A percentile compares a stretch with the other conserved stretches of the same genome.
Conservation (phyloP, 2,113 vertebrate species). For the Lucifuga dentata region DNA sequence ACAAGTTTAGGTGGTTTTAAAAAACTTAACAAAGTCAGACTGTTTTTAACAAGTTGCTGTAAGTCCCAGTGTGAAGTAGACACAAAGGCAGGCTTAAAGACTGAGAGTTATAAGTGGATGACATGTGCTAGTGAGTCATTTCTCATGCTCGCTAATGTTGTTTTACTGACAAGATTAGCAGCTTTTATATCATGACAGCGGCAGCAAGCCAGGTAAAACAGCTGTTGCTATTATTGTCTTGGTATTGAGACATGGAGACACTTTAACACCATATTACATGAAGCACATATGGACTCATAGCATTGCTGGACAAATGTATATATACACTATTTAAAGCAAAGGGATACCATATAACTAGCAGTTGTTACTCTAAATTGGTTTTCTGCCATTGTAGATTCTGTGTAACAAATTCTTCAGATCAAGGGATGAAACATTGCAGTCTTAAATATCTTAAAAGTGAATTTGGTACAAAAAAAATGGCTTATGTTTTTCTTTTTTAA, state of each 20-base stretch:
- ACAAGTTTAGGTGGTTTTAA: slow-evolving; percentile 22
- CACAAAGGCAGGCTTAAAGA: slow-evolving; percentile 49
- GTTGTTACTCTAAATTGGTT: slow-evolving; percentile 12
- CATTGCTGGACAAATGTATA: slow-evolving; percentile 41
- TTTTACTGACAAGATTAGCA: slow-evolving; percentile 81
- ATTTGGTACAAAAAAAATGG: slow-evolving; percentile 27
- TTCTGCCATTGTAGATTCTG: slow-evolving; percentile 20
- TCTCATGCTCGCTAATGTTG: slow-evolving; percentile 76
- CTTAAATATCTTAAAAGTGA: slow-evolving; percentile 27
- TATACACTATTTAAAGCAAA: slow-evolving; percentile 39
- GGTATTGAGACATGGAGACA: slow-evolving; percentile 63
- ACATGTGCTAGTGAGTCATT: slow-evolving; percentile 70
- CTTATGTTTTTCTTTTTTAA: slow-evolving; percentile 19
- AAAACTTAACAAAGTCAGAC: slow-evolving; percentile 10
- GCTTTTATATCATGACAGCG: slow-evolving; percentile 78
- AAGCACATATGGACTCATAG: slow-evolving; percentile 63
- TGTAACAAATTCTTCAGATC: slow-evolving; percentile 17
- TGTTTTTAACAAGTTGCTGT: slow-evolving; percentile 10
- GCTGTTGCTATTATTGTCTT: slow-evolving; percentile 77
- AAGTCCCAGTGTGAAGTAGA: slow-evolving; percentile 16
- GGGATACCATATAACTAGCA: slow-evolving; percentile 20
- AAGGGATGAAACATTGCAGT: slow-evolving; percentile 28
- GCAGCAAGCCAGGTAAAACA: slow-evolving; percentile 78
- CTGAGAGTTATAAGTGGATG: slow-evolving; percentile 56
- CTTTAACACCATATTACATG: slow-evolving; percentile 68